These are phyloP conservation scores for Phymatocera aterrima DNA, from an alignment of 2,888 invertebrate species.

Conservation along the genomic window DNA sequence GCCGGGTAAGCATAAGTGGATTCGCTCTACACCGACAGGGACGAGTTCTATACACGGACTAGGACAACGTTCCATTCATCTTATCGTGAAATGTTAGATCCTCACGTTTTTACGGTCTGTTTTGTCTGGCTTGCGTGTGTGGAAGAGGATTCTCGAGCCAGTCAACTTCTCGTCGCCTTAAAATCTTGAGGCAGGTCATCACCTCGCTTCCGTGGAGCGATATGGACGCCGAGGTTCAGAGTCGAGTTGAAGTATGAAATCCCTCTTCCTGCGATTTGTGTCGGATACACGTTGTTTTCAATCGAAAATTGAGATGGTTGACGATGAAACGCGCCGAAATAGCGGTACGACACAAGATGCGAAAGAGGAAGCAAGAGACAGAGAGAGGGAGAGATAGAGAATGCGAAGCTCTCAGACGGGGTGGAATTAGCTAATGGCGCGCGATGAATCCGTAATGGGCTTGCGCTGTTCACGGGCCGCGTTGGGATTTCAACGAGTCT, in stretches of 20 bases:
- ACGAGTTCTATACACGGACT: neutral
- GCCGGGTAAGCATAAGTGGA: neutral
- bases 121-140: neutral
- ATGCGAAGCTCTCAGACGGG: conserved; percentile 13
- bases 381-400: neutral
- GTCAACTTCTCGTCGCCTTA: neutral
- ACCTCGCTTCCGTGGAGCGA: neutral
- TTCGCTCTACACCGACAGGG: neutral
- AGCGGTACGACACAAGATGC: neutral
- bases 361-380: conserved; percentile 14
- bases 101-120: conserved; percentile 30
- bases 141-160: neutral
- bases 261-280: no score
- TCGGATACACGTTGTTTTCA: no score
- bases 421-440: conserved; percentile 73
- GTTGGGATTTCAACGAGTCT: conserved; percentile 65
- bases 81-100: conserved; percentile 19
- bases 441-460: conserved; percentile 74
- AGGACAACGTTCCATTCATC: neutral
- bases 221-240: neutral
- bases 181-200: conserved; percentile 1
- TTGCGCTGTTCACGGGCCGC: conserved; percentile 70
- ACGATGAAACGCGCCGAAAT: neutral
- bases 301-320: conserved; percentile 16
- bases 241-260: no score